Percentiles rank a stretch among this genome's conserved stretches.
Conservation (phyloP, 2,113 vertebrate genomes). For the Piprites chloris region DNA sequence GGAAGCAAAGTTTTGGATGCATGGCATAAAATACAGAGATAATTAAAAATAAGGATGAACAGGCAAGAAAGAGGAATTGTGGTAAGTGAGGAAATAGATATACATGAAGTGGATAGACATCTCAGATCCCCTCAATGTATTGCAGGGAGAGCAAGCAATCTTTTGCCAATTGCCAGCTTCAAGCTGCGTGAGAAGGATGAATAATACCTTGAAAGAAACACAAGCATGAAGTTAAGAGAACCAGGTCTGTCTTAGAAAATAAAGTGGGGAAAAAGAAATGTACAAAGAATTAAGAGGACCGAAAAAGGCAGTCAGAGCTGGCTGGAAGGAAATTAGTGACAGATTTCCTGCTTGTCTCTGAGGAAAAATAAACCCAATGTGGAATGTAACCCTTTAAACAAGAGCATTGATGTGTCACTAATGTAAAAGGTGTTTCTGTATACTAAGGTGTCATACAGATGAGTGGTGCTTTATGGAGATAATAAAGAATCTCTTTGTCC, state of each 20-base stretch:
- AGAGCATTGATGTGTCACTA: not conserved
- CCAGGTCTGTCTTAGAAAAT: not conserved
- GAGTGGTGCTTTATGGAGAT: not conserved
- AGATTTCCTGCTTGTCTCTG: conserved; percentile 27
- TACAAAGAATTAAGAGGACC: not conserved
- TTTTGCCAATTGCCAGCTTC: not conserved
- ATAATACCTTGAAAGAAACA: not conserved
- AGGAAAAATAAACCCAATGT: conserved; percentile 1
- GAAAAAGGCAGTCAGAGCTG: not conserved
- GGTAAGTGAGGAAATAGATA: not conserved
- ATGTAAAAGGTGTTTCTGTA: not conserved
- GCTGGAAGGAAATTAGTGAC: conserved; percentile 16
- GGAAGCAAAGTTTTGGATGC: not conserved
- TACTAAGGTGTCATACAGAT: not conserved
- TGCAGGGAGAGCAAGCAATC: not conserved
- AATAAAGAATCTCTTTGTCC: not conserved
- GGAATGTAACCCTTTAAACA: not conserved
- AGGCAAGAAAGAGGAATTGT: not conserved
- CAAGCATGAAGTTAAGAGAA: not conserved
- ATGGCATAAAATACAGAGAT: accelerated
- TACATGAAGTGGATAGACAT: not conserved
- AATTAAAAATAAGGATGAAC: not conserved
- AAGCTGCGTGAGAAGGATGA: not conserved
- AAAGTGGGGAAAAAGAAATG: not conserved
- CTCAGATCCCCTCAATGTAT: not conserved